A percentile compares a stretch with the other conserved stretches of the same genome.
These are phyloP conservation scores for Oscheius sp. DNA, from an alignment of 2,888 invertebrate species.

Conservation along the genomic window DNA sequence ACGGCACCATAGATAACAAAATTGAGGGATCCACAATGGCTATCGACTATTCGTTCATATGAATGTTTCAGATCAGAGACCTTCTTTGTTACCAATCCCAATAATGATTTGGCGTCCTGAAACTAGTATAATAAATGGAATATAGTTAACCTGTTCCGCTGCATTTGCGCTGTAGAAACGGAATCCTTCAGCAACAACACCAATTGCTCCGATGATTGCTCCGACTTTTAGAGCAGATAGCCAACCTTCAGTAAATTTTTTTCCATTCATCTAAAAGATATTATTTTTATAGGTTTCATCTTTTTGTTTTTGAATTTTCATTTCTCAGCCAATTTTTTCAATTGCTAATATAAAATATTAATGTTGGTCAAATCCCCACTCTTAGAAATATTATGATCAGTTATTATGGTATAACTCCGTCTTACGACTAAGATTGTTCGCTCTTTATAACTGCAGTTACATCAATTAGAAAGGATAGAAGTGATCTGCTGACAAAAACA, in stretches of 20 bases:
- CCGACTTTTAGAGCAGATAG: background rate
- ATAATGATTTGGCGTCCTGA: background rate
- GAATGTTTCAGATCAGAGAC: background rate
- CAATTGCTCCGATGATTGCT: background rate
- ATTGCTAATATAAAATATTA: too few species aligned
- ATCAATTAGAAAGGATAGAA: too few species aligned
- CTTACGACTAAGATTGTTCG: too few species aligned
- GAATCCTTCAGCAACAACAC: background rate
- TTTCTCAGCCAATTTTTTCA: too few species aligned
- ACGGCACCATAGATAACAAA: background rate
- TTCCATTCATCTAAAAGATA: slow-evolving; percentile 11
- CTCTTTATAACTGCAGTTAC: too few species aligned
- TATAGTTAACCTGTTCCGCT: background rate
- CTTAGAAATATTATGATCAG: too few species aligned
- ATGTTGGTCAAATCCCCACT: too few species aligned
- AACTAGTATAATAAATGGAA: background rate
- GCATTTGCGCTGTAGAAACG: background rate
- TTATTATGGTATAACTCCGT: too few species aligned
- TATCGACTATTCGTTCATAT: background rate
- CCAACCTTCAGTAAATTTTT: slow-evolving; percentile 8
- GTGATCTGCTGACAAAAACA: too few species aligned
- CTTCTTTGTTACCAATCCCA: background rate
- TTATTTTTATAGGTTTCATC: too few species aligned
- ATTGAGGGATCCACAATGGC: background rate
- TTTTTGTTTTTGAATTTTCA: too few species aligned